These are phyloP conservation scores for Pycnonotus jocosus DNA, from an alignment of 2,113 vertebrate species.

Conservation along the genomic window DNA sequence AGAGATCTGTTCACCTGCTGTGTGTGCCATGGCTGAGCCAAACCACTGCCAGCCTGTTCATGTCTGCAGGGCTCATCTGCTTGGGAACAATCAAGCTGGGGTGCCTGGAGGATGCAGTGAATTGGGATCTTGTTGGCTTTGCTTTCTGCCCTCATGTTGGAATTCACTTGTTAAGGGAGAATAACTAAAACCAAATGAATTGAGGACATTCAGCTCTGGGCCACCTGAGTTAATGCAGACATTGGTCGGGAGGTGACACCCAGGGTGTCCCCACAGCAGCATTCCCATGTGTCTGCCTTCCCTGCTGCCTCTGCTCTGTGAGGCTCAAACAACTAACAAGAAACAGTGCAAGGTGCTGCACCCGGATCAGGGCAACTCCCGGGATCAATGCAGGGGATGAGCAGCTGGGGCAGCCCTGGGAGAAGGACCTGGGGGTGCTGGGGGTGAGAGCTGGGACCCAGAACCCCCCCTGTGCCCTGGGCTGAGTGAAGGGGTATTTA, in stretches of 20 bases:
- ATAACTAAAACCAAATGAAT: neutral
- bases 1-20: neutral
- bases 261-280: neutral
- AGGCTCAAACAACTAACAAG: neutral
- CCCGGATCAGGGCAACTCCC: rapidly evolving
- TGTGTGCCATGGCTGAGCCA: neutral
- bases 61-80: rapidly evolving
- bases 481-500: neutral
- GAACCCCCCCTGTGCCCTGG: neutral
- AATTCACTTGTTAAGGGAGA: neutral
- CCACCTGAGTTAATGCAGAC: neutral
- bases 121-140: neutral
- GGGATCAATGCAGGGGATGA: neutral
- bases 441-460: neutral
- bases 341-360: neutral
- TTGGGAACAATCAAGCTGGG: rapidly evolving
- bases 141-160: neutral
- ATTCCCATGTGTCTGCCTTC: neutral
- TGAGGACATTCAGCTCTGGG: neutral
- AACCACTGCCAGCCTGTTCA: neutral
- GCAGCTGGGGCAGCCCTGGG: neutral
- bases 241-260: neutral
- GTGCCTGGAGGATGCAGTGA: neutral
- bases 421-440: neutral
- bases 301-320: neutral